Conservation (phyloP, 2,113 vertebrate genomes). For the Triplophysa rosa region DNA sequence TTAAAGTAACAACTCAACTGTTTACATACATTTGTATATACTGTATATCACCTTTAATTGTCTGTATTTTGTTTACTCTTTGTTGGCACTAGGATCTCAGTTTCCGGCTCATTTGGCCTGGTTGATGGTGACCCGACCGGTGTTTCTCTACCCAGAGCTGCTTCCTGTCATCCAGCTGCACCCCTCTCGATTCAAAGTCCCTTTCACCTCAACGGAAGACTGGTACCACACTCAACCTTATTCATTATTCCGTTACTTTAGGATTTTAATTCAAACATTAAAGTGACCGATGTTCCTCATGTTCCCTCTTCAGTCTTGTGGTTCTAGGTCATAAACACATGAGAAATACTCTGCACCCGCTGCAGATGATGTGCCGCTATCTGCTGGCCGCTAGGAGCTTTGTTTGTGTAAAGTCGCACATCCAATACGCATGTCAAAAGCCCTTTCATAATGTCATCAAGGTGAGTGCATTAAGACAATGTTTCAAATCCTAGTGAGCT, state of each 20-base stretch:
- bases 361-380: constrained; percentile 86
- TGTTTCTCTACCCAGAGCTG: constrained; percentile 91
- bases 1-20: too few relatives aligned
- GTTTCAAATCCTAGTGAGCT: too few relatives aligned
- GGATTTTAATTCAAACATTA: too few relatives aligned
- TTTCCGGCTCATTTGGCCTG: constrained; percentile 86
- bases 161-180: constrained; percentile 80
- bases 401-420: constrained; percentile 77
- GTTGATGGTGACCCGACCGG: constrained; percentile 82
- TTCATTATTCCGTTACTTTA: neutral
- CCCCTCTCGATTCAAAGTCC: constrained; percentile 77
- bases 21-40: too few relatives aligned
- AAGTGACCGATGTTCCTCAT: neutral
- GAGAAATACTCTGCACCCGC: constrained; percentile 76
- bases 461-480: constrained; percentile 58
- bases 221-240: constrained; percentile 72
- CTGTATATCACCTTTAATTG: neutral
- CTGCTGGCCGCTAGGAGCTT: constrained; percentile 83
- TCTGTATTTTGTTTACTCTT: neutral
- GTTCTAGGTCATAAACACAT: constrained; percentile 90
- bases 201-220: constrained; percentile 89
- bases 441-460: constrained; percentile 79
- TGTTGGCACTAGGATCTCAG: constrained; percentile 60
- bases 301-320: constrained; percentile 74
- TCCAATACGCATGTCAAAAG: constrained; percentile 81